Conservation (phyloP, 2,888 invertebrate species). For the Plemyria rubiginata region DNA sequence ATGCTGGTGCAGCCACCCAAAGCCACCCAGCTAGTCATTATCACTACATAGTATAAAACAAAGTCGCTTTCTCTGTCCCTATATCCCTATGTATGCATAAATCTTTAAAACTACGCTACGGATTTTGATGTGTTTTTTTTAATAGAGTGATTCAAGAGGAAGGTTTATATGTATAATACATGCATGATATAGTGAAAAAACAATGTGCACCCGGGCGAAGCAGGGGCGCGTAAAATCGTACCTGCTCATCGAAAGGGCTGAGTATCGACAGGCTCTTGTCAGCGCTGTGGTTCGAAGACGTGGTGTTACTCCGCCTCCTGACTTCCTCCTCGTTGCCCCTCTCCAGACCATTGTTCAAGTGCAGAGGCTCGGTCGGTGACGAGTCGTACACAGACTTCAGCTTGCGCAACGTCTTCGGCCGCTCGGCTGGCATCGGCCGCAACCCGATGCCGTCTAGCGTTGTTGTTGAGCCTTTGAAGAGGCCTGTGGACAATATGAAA, state of each 20-base stretch:
- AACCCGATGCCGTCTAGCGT: conserved; percentile 86
- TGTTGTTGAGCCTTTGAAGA: conserved; percentile 92
- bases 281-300: conserved; percentile 73
- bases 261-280: conserved; percentile 86
- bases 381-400: conserved; percentile 90
- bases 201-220: too few relatives aligned
- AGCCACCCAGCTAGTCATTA: too few relatives aligned
- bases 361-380: conserved; percentile 67
- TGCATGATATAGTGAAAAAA: too few relatives aligned
- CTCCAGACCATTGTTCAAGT: conserved; percentile 73
- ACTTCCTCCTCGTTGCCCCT: conserved; percentile 81
- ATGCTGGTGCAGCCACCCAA: too few relatives aligned
- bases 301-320: conserved; percentile 73
- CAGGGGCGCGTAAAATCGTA: too few relatives aligned
- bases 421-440: conserved; percentile 87
- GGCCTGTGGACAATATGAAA: conserved; percentile 88
- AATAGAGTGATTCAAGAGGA: too few relatives aligned
- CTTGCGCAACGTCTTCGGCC: conserved; percentile 90
- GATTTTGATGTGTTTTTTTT: too few relatives aligned
- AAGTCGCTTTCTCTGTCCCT: too few relatives aligned
- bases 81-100: too few relatives aligned
- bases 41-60: too few relatives aligned
- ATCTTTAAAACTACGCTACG: too few relatives aligned
- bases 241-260: conserved; percentile 94
- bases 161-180: too few relatives aligned